Percentiles rank a stretch among this genome's conserved stretches.
Evolutionary conservation across 2,797 vertebrate species (phyloP).

Genomic region (Sciurus vulgaris): DNA sequence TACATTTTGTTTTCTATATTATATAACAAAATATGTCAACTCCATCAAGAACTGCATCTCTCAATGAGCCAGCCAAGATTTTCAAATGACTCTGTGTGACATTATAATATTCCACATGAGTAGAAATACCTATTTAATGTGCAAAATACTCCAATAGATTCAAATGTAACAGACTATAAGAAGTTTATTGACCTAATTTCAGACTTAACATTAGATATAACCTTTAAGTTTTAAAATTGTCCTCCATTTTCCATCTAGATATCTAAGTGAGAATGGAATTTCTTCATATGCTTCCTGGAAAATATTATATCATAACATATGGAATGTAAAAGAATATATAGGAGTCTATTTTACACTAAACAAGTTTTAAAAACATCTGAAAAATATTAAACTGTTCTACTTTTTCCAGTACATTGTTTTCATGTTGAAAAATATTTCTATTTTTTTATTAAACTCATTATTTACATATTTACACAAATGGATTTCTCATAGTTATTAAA

Average conservation of each 20-base stretch:
- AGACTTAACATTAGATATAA: background rate
- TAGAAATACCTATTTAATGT: background rate
- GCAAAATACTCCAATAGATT: background rate
- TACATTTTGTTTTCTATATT: background rate
- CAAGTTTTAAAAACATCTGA: background rate
- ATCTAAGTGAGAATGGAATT: background rate
- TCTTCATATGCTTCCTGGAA: background rate
- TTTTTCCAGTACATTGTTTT: background rate
- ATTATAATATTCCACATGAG: background rate
- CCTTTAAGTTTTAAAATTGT: background rate
- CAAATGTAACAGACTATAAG: background rate
- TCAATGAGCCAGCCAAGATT: background rate
- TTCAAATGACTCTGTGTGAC: background rate
- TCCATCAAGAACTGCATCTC: background rate
- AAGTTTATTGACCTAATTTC: slow-evolving; percentile 26
- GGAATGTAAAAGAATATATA: background rate
- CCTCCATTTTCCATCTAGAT: background rate
- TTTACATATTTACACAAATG: background rate
- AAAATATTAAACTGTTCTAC: background rate
- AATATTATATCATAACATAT: background rate
- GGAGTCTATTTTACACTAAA: background rate
- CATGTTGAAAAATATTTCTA: slow-evolving; percentile 29
- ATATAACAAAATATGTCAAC: background rate
- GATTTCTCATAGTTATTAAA: background rate
- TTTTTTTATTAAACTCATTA: slow-evolving; percentile 6